A percentile compares a stretch with the other conserved stretches of the same genome.
Evolutionary conservation across 2,888 invertebrate genomes (phyloP).

Genomic region (Metallyticus violacea): DNA sequence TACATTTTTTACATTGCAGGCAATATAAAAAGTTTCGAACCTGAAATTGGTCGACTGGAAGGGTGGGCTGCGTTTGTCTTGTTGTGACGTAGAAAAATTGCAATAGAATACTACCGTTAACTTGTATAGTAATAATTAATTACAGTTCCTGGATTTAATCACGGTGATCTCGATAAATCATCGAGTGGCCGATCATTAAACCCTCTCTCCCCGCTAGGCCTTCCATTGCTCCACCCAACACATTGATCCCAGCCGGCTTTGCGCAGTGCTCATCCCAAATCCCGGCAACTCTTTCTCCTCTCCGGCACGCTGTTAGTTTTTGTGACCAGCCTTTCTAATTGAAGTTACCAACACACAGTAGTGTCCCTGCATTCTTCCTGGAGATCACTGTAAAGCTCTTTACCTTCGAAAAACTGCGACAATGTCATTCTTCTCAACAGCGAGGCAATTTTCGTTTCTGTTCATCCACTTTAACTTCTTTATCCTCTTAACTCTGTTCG

Average conservation of each 20-base stretch:
- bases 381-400: neutral
- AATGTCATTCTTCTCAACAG: neutral
- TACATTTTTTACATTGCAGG: neutral
- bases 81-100: neutral
- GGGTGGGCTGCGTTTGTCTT: neutral
- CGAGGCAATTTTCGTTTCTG: neutral
- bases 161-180: slow-evolving; percentile 15
- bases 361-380: neutral
- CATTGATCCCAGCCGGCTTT: neutral
- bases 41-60: neutral
- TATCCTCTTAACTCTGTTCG: neutral
- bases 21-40: neutral
- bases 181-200: neutral
- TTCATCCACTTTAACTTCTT: neutral
- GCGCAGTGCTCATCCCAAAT: neutral
- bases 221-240: neutral
- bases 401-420: neutral
- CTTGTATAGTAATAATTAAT: slow-evolving; percentile 10
- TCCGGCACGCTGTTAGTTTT: neutral
- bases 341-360: neutral
- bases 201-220: too few relatives aligned
- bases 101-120: slow-evolving; percentile 11
- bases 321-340: neutral
- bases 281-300: too few relatives aligned
- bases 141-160: slow-evolving; percentile 12